Conservation (phyloP, 64 coral and sea anemone species). For the Cladopsammia gracilis region DNA sequence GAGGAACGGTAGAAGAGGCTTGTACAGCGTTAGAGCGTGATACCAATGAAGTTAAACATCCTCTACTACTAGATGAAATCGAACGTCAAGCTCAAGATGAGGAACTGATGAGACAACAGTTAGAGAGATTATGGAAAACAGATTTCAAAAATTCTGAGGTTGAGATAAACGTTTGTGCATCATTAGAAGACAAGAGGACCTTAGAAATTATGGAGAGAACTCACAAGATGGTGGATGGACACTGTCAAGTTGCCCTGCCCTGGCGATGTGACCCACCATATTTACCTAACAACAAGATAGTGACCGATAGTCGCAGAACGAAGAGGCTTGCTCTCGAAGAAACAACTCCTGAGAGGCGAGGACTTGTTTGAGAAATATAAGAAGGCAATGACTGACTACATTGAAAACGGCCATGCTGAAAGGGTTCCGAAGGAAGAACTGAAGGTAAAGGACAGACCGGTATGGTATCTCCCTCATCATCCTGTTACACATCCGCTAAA, state of each 20-base stretch:
- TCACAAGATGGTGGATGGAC: slow-evolving; percentile 36
- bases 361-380: neutral
- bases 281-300: slow-evolving; percentile 72
- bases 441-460: neutral
- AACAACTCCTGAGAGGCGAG: neutral
- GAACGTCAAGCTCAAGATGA: slow-evolving; percentile 9
- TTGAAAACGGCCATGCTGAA: neutral
- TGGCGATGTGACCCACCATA: slow-evolving; percentile 60
- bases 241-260: slow-evolving; percentile 70
- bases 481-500: slow-evolving; percentile 1
- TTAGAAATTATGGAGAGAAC: slow-evolving; percentile 63
- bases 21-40: neutral
- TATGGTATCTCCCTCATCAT: neutral
- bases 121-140: slow-evolving; percentile 64
- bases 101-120: slow-evolving; percentile 51
- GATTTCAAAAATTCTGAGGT: slow-evolving; percentile 52
- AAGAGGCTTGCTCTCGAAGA: slow-evolving; percentile 46
- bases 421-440: neutral
- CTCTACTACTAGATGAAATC: neutral
- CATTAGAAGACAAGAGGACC: slow-evolving; percentile 57
- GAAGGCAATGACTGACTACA: neutral
- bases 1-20: neutral
- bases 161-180: slow-evolving; percentile 30
- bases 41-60: neutral
- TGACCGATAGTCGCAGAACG: slow-evolving; percentile 46